Base-by-base conservation (phyloP, 2,113 vertebrate species). In the Rissa tridactyla region DNA sequence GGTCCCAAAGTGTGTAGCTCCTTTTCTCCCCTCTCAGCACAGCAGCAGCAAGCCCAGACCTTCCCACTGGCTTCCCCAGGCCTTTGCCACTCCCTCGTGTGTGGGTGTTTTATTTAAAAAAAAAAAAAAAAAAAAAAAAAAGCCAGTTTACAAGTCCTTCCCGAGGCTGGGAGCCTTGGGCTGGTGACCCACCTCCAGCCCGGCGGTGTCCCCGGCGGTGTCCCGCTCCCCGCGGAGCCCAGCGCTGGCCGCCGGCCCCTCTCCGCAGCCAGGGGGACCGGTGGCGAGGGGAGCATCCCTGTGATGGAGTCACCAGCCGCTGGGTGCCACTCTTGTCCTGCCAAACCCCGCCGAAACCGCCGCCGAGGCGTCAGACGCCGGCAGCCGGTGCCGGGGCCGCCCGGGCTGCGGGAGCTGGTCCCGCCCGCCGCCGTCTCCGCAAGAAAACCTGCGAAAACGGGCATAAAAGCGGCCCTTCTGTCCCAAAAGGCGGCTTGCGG, bases 271-370 rank as follows among this genome's bases (percentile, higher is more conserved):
- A 13, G 38, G 20, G 38, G 62, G 12, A 1, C 44, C 16, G 23
- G 64, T 10, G 11, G 34, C 7, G 40, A 47, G n/a, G 40, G 42
- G 40, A 27, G 38, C 36, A 18, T 8, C 49, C 32, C 20, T 92
- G 94, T 54, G 62, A 61, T 77, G 83, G 83, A 70, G 79, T 2
- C 40, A 13, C 40, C 75, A 58, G 64, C 95, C 96, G 76, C 96
- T 95, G 86, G 96, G 92, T 87, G 97, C 73, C 97, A 94, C 95
- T 96, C 58, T 93, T 61, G 87, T 38, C 88, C 94, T 57, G 78
- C 57, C 62, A 17, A 95, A 96, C 73, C 58, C 79, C 54, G n/a
- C 57, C 54, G 9, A 6, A 34, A 5, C 22, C 18, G 42, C 32
- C 14, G 57, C 71, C 14, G 34, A 7, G 44, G 26, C 14, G 30